Base-by-base conservation (phyloP, 30 jellyfish, hydroid and myxozoan species). In the Pseudorhiza aurosa region DNA sequence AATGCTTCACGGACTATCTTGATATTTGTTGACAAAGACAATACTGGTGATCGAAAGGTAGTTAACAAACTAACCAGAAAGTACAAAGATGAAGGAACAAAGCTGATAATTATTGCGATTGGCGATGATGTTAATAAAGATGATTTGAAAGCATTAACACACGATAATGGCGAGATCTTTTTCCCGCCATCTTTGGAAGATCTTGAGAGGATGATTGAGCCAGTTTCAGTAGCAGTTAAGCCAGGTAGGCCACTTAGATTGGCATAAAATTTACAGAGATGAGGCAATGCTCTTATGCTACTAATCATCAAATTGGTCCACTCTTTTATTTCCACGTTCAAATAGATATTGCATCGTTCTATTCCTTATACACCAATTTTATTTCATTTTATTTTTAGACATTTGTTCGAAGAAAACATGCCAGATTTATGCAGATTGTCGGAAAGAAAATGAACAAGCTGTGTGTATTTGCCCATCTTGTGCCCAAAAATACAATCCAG, bases 161-260 rank as follows among this genome's bases (percentile, higher is more conserved):
- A 55, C 31, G 45, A 59, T 26, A 75, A 81, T n/a, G 88, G 87
- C 8, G 93, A 85, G 1, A 59, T 72, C n/a, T 93, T 93, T 95
- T 93, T 93, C 74, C 96, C 99, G 10, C 96, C 96, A 65, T 56
- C 58, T 67, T 53, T 85, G 19, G 96, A 68, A 24, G 87, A 83
- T 31, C 26, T 93, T 63, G 78, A 81, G 18, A 68, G 30, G 17
- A 36, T 88, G 31, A 44, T 87, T 5, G 36, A 73, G 31, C 97
- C 99, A 0, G 85, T 87, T 0, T 65, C 67, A 0, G 85, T 45
- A 39, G 95, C 94, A 4, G 31, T 87, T 3, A 42, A 30, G 44
- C 99, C 99, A 21, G 97, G 99, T 93, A 33, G 24, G 49, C 14
- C 1, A n/a, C n/a, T n/a, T n/a, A n/a, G n/a, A n/a, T n/a, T n/a